Evolutionary conservation across 2,888 invertebrate genomes (phyloP), one percentile per base, ranked within the genome.

Genomic region (Platycheirus rosarum): DNA sequence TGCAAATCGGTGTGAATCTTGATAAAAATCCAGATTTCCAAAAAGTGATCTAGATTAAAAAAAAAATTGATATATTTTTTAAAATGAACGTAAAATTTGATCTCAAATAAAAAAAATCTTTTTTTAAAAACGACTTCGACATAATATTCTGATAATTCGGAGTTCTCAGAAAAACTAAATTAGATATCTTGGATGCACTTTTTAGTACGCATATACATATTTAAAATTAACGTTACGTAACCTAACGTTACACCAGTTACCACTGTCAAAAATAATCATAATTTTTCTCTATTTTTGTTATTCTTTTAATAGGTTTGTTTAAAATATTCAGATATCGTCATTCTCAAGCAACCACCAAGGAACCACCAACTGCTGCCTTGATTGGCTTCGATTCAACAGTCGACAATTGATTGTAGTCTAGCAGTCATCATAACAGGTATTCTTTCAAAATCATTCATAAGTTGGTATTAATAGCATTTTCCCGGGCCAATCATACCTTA

Each of bases 341-440:
- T n/a, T n/a, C n/a, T n/a, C n/a, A n/a, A n/a, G n/a, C 14, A n/a
- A 16, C n/a, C 9, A 13, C 37, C 37, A 40, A 5, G 13, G 1
- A 60, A 29, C 23, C 42, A 48, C 60, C 42, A 44, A 65, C 63
- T 51, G 57, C 49, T 46, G 20, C 11, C 0, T 35, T 32, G 18
- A 44, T 75, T 63, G 51, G 40, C 60, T 44, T 23, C 14, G 18
- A 60, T 44, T 60, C 60, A 60, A 29, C 11, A 29, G 29, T 16
- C 1, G 26, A 40, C 8, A 69, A 20, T 65, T 13, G 42, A 57
- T 32, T 26, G 51, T 65, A 32, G 23, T 16, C 16, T 51, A 46
- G 18, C 13, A 46, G 53, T 8, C 49, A 60, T 8, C 49, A 8
- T 42, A 20, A 29, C 1, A 14, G 5, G n/a, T n/a, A 9, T 18